Evolutionary conservation across 2,113 vertebrate genomes (phyloP), one percentile per base, ranked within the genome.

Genomic region (Trematomus loennbergii): DNA sequence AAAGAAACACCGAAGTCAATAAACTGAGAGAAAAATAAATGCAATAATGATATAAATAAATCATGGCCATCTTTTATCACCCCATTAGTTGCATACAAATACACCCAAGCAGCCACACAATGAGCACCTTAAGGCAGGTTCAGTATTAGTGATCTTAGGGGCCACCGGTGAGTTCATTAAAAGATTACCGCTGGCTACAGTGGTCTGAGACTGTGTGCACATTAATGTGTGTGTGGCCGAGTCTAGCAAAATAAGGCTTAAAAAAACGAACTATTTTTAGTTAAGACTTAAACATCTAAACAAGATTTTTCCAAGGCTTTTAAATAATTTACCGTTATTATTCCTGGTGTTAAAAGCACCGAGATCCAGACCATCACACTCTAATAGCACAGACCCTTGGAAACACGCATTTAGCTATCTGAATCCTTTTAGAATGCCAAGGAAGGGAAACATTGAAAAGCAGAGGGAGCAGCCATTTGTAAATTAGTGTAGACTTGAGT

Each of bases 101-200:
- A 70, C 67, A 84, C 61, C 83, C n/a, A 66, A 74, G 49, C 58
- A 6, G 50, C 52, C 2, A 6, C 69, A 80, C 73, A 73, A 85
- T 55, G 49, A 73, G 25, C 25, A 64, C 65, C 84, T 82, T 5
- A 15, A 84, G 87, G 83, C 66, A 78, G 46, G 43, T 58, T 87
- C 45, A 46, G 61, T 60, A 62, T 80, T 59, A 82, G 65, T 50
- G 68, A 83, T 72, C 43, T 53, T 49, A 48, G 49, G 9, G 67
- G 72, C 50, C 70, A 77, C 68, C 33, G 54, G 66, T 71, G 78
- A 88, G 69, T 82, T 86, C 46, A 76, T 88, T 91, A 90, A 88
- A 88, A 85, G 46, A 29, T 61, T 57, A 88, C 72, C 10, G 36
- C 63, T 73, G 72, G 78, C 83, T 79, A 89, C 12, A 1, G 22